Evolutionary conservation across 2,888 invertebrate genomes (phyloP).

Genomic region (Exocentrus adspersus): DNA sequence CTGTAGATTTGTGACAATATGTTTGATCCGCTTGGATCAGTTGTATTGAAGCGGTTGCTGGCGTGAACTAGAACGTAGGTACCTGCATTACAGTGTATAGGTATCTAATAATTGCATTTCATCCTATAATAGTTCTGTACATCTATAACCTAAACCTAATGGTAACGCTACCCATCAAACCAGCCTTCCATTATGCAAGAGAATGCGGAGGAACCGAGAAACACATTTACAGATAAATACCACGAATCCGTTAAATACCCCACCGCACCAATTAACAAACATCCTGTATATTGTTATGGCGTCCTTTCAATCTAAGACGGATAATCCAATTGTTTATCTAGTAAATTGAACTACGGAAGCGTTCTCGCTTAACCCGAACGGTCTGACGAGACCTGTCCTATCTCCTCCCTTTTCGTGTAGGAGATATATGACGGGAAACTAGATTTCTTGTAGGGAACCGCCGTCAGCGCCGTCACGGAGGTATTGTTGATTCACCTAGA

Average conservation of each 20-base stretch:
- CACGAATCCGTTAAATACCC: neutral
- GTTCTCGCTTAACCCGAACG: neutral
- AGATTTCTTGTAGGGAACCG: neutral
- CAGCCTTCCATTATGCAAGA: neutral
- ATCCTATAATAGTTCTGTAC: too few relatives aligned
- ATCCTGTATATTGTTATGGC: constrained; percentile 1
- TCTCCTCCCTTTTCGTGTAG: neutral
- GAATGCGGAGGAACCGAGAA: neutral
- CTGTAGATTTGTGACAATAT: too few relatives aligned
- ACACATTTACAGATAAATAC: neutral
- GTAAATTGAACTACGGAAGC: neutral
- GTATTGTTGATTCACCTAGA: neutral
- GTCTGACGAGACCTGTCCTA: neutral
- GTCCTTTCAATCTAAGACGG: neutral
- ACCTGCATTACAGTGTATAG: too few relatives aligned
- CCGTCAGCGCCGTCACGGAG: neutral
- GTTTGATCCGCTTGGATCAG: too few relatives aligned
- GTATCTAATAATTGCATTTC: too few relatives aligned
- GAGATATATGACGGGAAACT: neutral
- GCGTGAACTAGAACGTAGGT: too few relatives aligned
- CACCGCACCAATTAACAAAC: neutral
- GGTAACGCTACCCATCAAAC: neutral
- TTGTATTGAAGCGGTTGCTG: too few relatives aligned
- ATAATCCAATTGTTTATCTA: neutral
- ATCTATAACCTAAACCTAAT: neutral